Percentiles rank a stretch among this genome's conserved stretches.
These are phyloP conservation scores for Sicus ferrugineus DNA, from an alignment of 2,888 invertebrate species.

Conservation along the genomic window DNA sequence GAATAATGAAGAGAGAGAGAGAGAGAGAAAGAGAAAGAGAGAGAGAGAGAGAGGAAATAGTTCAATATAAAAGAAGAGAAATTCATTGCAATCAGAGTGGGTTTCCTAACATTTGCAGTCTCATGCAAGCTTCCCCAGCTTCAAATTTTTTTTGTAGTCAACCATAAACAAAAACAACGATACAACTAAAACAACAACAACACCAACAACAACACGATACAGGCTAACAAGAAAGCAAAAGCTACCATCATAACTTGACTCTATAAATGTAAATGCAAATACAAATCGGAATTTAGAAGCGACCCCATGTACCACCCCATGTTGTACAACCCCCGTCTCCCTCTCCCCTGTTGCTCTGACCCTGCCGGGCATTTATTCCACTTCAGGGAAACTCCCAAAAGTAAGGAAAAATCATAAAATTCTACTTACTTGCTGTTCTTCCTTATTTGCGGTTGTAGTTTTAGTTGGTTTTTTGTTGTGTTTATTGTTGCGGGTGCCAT, in stretches of 20 bases:
- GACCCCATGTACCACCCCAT: background rate
- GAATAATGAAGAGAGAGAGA: background rate
- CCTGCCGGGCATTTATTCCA: background rate
- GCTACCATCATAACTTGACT: slow-evolving; percentile 3
- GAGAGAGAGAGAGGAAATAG: background rate
- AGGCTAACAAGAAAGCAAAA: no score
- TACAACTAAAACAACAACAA: background rate
- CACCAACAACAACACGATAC: background rate
- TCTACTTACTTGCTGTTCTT: background rate
- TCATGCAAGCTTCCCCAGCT: no score
- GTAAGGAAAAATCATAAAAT: background rate
- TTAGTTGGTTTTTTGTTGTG: slow-evolving; percentile 5
- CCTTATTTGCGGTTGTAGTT: background rate
- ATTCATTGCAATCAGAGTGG: no score
- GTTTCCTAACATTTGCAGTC: no score
- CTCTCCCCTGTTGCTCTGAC: background rate
- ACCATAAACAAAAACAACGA: no score
- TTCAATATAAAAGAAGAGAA: no score
- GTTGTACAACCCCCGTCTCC: background rate
- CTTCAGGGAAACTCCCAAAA: background rate
- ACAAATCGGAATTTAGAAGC: background rate
- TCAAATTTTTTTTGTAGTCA: no score
- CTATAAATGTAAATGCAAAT: slow-evolving; percentile 12
- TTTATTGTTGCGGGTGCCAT: no score
- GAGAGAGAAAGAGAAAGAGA: background rate